Evolutionary conservation across 2,888 invertebrate genomes (phyloP).

Genomic region (Xestia c-nigrum): DNA sequence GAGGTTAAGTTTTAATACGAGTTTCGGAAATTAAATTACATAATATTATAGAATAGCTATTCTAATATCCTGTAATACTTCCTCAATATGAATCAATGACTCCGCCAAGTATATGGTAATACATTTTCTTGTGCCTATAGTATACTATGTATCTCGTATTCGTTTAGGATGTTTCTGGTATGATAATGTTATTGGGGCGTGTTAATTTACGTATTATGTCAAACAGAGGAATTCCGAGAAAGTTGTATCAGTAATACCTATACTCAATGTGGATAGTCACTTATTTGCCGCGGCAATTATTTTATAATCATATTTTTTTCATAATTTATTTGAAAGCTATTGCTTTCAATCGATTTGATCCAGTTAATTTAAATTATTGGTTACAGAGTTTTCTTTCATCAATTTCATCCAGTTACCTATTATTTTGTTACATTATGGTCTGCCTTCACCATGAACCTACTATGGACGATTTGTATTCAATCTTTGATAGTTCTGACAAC

Average conservation of each 20-base stretch:
- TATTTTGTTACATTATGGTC: not conserved
- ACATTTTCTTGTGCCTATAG: not conserved
- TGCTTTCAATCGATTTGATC: not conserved
- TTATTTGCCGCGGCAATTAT: not conserved
- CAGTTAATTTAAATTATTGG: too few relatives aligned
- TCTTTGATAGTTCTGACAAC: not conserved
- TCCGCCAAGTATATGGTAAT: not conserved
- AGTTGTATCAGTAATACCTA: conserved; percentile 2
- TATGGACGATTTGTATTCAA: not conserved
- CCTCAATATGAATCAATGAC: conserved; percentile 8
- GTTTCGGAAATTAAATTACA: not conserved
- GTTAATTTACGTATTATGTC: conserved; percentile 17
- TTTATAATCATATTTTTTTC: too few relatives aligned
- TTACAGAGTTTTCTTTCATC: not conserved
- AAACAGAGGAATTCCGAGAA: conserved; percentile 18
- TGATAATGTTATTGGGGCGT: conserved; percentile 7
- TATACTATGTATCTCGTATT: not conserved
- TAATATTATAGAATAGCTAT: not conserved
- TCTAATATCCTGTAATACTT: too few relatives aligned
- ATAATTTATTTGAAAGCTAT: not conserved
- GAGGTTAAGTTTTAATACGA: not conserved
- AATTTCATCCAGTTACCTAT: not conserved
- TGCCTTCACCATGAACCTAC: not conserved
- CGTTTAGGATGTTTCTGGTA: not conserved
- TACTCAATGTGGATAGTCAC: not conserved